These are phyloP conservation scores for Chinchilla lanigera DNA, from an alignment of 2,113 vertebrate species.

Conservation along the genomic window DNA sequence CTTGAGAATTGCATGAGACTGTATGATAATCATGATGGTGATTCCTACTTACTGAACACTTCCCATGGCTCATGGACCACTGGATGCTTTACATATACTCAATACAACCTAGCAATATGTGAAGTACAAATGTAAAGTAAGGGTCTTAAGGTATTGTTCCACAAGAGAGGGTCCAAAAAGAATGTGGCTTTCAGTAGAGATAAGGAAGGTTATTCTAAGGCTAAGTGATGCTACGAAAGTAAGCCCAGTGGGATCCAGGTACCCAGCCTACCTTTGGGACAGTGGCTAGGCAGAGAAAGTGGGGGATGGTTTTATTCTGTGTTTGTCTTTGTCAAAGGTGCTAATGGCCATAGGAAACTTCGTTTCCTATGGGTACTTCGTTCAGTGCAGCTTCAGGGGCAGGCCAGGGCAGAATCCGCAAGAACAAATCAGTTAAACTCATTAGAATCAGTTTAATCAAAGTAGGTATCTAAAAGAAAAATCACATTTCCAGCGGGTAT, in stretches of 20 bases:
- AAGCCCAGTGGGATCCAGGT: background rate
- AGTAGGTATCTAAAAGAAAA: background rate
- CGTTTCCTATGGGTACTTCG: background rate
- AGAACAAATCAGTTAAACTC: background rate
- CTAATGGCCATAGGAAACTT: background rate
- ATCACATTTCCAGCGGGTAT: background rate
- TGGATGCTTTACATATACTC: background rate
- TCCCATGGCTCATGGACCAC: background rate
- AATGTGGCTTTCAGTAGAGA: background rate
- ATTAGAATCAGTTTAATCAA: background rate
- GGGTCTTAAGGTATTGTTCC: background rate
- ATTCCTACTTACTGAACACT: background rate
- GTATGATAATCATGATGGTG: background rate
- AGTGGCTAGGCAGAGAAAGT: background rate
- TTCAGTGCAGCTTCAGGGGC: background rate
- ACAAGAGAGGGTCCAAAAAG: background rate
- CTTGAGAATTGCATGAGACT: background rate
- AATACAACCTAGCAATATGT: background rate
- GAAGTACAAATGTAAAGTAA: background rate
- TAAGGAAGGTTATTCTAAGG: background rate
- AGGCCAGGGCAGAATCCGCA: background rate
- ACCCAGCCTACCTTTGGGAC: background rate
- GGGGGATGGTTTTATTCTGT: background rate
- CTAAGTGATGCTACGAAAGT: background rate
- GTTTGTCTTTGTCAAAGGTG: background rate